Conservation (phyloP, 2,797 vertebrate species). For the Danio choprae region DNA sequence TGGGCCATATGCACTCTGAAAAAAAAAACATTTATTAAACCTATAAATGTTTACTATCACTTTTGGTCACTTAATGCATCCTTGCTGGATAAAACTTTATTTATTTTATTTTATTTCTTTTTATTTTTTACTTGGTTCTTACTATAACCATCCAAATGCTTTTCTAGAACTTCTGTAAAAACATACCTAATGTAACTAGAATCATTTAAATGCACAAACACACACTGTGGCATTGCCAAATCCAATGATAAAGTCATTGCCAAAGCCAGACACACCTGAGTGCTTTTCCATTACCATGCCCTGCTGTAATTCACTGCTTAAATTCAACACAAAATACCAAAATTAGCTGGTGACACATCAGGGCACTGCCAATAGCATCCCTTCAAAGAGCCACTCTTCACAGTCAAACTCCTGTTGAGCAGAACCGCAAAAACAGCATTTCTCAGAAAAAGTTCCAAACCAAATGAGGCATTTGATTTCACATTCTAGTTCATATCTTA, state of each 20-base stretch:
- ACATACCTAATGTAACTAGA: slow-evolving; percentile 9
- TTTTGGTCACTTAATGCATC: background rate
- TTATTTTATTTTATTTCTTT: too few relatives aligned
- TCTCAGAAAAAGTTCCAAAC: slow-evolving; percentile 22
- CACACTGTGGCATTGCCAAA: slow-evolving; percentile 31
- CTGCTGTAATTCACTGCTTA: slow-evolving; percentile 28
- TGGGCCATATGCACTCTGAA: too few relatives aligned
- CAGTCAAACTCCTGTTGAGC: slow-evolving; percentile 34
- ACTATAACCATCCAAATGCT: background rate
- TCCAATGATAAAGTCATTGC: slow-evolving; percentile 38
- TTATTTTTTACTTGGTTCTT: too few relatives aligned
- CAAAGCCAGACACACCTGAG: slow-evolving; percentile 44
- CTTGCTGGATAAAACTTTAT: background rate
- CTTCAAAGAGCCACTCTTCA: slow-evolving; percentile 42
- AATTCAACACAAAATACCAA: slow-evolving; percentile 50
- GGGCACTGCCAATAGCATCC: slow-evolving; percentile 32
- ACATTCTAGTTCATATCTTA: slow-evolving; percentile 40
- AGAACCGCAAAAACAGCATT: slow-evolving; percentile 3
- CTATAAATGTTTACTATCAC: too few relatives aligned
- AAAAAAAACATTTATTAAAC: too few relatives aligned
- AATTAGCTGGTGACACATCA: slow-evolving; percentile 27
- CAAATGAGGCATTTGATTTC: slow-evolving; percentile 40
- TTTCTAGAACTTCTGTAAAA: background rate
- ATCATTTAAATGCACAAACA: slow-evolving; percentile 25
- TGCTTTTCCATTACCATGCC: slow-evolving; percentile 53